Evolutionary conservation across 2,113 vertebrate species (phyloP).

Genomic region (Stegastes partitus): DNA sequence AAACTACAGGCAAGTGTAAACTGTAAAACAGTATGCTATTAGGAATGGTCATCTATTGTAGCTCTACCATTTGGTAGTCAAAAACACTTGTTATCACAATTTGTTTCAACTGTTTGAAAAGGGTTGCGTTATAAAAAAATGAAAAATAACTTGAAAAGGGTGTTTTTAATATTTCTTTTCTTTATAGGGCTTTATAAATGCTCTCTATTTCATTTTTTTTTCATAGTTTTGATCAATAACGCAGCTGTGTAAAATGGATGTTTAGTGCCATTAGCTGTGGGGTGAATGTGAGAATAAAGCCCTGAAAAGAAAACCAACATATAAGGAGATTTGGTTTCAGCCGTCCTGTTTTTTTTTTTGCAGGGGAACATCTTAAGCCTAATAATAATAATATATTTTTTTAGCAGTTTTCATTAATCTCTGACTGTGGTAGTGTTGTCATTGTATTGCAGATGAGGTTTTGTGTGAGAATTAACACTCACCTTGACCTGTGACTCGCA

Average conservation of each 20-base stretch:
- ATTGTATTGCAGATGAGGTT: conserved; percentile 78
- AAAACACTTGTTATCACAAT: too few species aligned
- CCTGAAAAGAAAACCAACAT: conserved; percentile 18
- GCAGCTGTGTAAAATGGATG: conserved; percentile 48
- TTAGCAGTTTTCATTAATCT: conserved; percentile 74
- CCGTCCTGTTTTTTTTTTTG: conserved; percentile 66
- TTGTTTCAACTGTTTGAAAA: too few species aligned
- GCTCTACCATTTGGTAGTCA: too few species aligned
- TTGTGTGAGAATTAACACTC: conserved; percentile 84
- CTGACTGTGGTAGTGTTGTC: conserved; percentile 71
- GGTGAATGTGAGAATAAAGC: conserved; percentile 45
- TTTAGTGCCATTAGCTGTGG: conserved; percentile 30
- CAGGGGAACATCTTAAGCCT: conserved; percentile 54
- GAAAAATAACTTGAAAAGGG: background rate
- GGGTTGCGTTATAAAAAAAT: too few species aligned
- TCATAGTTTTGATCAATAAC: conserved; percentile 38
- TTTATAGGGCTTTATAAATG: background rate
- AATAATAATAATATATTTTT: conserved; percentile 69
- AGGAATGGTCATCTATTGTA: too few species aligned
- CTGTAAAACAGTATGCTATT: too few species aligned
- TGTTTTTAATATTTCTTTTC: background rate
- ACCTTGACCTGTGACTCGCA: conserved; percentile 86
- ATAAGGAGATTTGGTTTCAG: conserved; percentile 56
- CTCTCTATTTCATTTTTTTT: conserved; percentile 25
- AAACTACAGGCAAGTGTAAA: too few species aligned